Evolutionary conservation across 23 tunicate species (phyloP), one percentile per base, ranked within the genome.

Genomic region (Diplosoma virens): DNA sequence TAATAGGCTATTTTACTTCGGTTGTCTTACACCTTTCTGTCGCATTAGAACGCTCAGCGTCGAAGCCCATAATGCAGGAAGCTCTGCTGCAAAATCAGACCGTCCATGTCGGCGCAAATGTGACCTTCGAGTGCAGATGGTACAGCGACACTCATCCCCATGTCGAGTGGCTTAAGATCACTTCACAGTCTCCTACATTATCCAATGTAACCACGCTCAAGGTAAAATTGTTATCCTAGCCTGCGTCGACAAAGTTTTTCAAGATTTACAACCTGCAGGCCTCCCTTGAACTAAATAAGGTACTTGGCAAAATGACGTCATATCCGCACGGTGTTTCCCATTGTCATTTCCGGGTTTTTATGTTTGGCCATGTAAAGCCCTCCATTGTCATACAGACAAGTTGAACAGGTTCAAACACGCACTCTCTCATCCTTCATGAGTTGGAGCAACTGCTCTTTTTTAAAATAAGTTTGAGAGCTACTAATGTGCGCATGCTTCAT

Each of bases 141-240:
- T 90, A 58, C 90, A 84, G 90, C 35, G 97, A 90, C 67, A 79
- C 90, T 33, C 97, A 90, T 35, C 97, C 97, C 30, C 87, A 84
- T 54, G 64, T 90, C 33, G 46, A 84, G 30, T 90, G 97, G 97
- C 31, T 81, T 30, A 67, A 55, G 30, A 37, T 27, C 27, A 34
- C 64, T 14, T 6, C 64, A 14, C 16, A 16, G 23, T 23, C 16
- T 20, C 16, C 64, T 20, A n/a, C 23, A n/a, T 11, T n/a, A 16
- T n/a, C 64, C 64, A 56, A n/a, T n/a, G n/a, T n/a, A n/a, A n/a
- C n/a, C n/a, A n/a, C n/a, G n/a, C n/a, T 56, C 24, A 56, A 56
- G 64, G 64, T 56, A 56, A 56, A 5, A 7, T 14, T 9, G 11
- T 7, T 41, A 14, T 14, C 11, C 50, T 41, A 14, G 50, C 50